Conservation (phyloP, 2,888 invertebrate species). For the Ptilodon capucinus region DNA sequence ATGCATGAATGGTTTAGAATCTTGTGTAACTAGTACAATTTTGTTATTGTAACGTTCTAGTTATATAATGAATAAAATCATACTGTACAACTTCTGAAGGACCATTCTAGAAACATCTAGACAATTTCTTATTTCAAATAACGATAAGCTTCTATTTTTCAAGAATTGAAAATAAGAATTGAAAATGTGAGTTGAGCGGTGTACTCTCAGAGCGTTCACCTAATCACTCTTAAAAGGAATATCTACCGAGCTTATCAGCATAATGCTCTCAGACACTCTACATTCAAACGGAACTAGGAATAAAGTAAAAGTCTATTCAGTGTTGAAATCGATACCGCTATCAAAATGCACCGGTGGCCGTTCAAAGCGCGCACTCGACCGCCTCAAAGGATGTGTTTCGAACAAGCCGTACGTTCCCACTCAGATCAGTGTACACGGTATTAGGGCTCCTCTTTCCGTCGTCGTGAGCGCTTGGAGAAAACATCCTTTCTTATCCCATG, state of each 20-base stretch:
- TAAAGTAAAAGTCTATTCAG: constrained; percentile 68
- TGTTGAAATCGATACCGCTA: constrained; percentile 70
- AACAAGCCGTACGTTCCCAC: constrained; percentile 67
- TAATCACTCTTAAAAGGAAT: not conserved
- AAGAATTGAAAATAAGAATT: too few relatives aligned
- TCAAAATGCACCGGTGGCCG: constrained; percentile 65
- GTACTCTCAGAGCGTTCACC: too few relatives aligned
- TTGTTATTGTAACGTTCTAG: too few relatives aligned
- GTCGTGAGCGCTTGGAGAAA: constrained; percentile 52
- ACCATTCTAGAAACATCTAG: too few relatives aligned
- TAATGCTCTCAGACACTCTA: not conserved
- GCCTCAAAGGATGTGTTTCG: constrained; percentile 65
- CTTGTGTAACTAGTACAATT: too few relatives aligned
- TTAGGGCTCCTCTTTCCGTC: constrained; percentile 46
- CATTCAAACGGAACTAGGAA: constrained; percentile 28
- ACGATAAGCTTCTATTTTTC: too few relatives aligned
- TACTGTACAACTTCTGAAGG: too few relatives aligned
- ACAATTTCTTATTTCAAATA: too few relatives aligned
- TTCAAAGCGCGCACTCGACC: constrained; percentile 61
- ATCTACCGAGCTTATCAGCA: not conserved
- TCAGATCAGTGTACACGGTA: constrained; percentile 60
- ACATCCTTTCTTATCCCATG: constrained; percentile 49
- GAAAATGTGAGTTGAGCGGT: too few relatives aligned
- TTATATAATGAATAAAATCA: too few relatives aligned
- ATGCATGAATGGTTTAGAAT: too few relatives aligned